Evolutionary conservation across 2,888 invertebrate species (phyloP).

Genomic region (Luperina nickerlii): DNA sequence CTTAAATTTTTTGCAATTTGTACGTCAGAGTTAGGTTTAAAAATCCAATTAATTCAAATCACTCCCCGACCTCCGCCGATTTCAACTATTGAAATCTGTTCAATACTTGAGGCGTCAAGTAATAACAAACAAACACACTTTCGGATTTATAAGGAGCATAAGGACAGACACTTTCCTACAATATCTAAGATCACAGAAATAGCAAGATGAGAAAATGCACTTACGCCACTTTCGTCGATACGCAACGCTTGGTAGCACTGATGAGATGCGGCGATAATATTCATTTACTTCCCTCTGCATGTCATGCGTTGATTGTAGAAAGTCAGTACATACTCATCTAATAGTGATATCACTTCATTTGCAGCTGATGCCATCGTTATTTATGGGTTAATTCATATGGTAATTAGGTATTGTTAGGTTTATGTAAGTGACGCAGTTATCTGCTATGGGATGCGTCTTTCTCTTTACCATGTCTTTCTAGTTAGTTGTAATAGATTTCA

Average conservation of each 20-base stretch:
- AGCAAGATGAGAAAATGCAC: slow-evolving; percentile 68
- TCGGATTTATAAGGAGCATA: not conserved
- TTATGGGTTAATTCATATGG: slow-evolving; percentile 41
- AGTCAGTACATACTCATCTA: slow-evolving; percentile 38
- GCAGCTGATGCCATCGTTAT: slow-evolving; percentile 36
- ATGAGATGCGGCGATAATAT: slow-evolving; percentile 72
- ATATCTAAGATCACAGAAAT: slow-evolving; percentile 43
- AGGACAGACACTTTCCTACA: slow-evolving; percentile 19
- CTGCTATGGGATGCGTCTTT: not conserved
- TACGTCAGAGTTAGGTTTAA: too few species aligned
- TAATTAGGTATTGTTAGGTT: slow-evolving; percentile 43
- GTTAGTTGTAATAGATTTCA: too few species aligned
- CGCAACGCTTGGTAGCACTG: slow-evolving; percentile 75
- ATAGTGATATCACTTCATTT: slow-evolving; percentile 40
- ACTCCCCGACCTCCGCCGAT: too few species aligned
- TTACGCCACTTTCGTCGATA: slow-evolving; percentile 73
- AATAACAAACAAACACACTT: not conserved
- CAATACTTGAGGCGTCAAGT: not conserved
- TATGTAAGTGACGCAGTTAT: not conserved
- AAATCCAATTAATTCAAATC: too few species aligned
- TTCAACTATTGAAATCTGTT: not conserved
- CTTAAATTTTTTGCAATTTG: too few species aligned
- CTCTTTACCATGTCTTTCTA: not conserved
- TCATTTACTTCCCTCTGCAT: slow-evolving; percentile 65
- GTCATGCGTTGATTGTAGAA: slow-evolving; percentile 61